A percentile compares a stretch with the other conserved stretches of the same genome.
phyloP scores from a whole-genome alignment of 2,797 vertebrate species.

The Coluber constrictor region DNA sequence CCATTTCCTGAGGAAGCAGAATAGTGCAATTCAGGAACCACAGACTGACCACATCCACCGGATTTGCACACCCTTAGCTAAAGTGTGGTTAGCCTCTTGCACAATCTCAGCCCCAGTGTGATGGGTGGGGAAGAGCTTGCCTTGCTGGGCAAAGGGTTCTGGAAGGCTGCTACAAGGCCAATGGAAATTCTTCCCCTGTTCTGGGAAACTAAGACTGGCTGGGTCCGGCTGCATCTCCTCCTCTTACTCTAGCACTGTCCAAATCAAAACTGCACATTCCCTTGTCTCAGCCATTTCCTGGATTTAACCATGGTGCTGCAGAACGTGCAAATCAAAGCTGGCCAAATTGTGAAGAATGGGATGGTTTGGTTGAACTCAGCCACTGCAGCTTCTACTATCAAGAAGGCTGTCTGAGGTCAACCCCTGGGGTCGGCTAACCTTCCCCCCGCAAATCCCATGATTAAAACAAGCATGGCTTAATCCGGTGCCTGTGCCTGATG shows the following conservation, averaged over 20 bases:
- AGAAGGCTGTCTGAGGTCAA: background rate
- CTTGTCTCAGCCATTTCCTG: background rate
- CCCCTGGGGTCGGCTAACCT: background rate
- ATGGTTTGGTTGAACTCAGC: background rate
- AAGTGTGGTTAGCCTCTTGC: background rate
- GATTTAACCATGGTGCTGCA: background rate
- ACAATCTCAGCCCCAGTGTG: background rate
- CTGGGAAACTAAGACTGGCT: background rate
- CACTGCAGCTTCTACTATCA: background rate
- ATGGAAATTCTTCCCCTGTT: background rate
- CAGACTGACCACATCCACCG: background rate
- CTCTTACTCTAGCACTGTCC: background rate
- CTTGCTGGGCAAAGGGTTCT: background rate
- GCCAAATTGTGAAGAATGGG: background rate
- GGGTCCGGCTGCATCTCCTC: background rate
- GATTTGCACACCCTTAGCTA: background rate
- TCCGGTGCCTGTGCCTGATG: no score
- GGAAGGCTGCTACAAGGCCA: background rate
- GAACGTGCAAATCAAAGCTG: background rate
- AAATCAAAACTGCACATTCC: background rate
- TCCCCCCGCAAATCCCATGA: background rate
- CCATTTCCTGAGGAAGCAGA: background rate
- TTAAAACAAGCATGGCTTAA: background rate
- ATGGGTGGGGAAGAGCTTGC: background rate
- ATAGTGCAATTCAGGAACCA: background rate